phyloP scores from a whole-genome alignment of 2,888 invertebrate genomes.

The Drosophila conformis region DNA sequence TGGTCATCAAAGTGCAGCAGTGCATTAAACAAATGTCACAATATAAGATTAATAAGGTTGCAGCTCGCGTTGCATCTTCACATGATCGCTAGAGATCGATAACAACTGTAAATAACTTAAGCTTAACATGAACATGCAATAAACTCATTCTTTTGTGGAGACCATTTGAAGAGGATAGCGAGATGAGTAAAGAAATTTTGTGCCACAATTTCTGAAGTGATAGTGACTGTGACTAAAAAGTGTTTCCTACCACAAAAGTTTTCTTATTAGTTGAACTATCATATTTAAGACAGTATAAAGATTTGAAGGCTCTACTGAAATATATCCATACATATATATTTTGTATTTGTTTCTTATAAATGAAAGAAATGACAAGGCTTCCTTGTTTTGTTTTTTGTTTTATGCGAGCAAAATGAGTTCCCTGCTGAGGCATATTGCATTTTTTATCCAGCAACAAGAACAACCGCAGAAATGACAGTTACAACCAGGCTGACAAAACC shows the following conservation, averaged over 20 bases:
- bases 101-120: background rate
- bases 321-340: background rate
- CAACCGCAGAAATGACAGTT: slow-evolving; percentile 5
- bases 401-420: slow-evolving; percentile 1
- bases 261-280: background rate
- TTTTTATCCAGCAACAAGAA: slow-evolving; percentile 16
- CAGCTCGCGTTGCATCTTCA: background rate
- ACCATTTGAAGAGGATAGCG: background rate
- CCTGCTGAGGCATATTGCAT: slow-evolving; percentile 53
- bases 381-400: slow-evolving; percentile 6
- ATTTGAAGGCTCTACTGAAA: background rate
- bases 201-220: background rate
- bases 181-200: background rate
- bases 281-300: background rate
- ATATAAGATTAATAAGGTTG: background rate
- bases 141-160: background rate
- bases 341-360: background rate
- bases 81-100: background rate
- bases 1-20: background rate
- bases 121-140: background rate
- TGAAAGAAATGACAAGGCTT: background rate
- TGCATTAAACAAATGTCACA: background rate
- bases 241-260: background rate
- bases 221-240: background rate
- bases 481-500: slow-evolving; percentile 18